Conservation (phyloP, 1,140 invertebrate species). For the Plodia interpunctella region DNA sequence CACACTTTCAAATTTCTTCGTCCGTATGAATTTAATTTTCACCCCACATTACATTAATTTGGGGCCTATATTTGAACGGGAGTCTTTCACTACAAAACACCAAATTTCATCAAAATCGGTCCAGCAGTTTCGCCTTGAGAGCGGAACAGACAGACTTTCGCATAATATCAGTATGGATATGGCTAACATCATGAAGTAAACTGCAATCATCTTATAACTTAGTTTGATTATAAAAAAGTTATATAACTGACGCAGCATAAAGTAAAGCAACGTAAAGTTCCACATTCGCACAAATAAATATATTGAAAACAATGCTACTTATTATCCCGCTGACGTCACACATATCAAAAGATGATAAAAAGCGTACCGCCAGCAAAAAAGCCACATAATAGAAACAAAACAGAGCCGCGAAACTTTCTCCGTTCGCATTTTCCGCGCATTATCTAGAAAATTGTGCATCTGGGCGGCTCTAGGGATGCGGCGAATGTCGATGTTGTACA, state of each 20-base stretch:
- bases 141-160: too few relatives aligned
- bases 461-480: constrained; percentile 24
- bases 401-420: constrained; percentile 51
- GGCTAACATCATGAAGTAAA: too few relatives aligned
- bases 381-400: constrained; percentile 66
- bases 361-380: constrained; percentile 44
- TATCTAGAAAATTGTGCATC: constrained; percentile 52
- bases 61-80: too few relatives aligned
- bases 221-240: too few relatives aligned
- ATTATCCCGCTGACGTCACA: constrained; percentile 17
- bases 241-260: not conserved
- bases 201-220: too few relatives aligned
- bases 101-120: too few relatives aligned
- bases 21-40: too few relatives aligned
- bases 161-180: too few relatives aligned
- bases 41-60: too few relatives aligned
- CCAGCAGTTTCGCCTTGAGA: too few relatives aligned
- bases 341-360: constrained; percentile 28
- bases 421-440: constrained; percentile 59
- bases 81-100: too few relatives aligned
- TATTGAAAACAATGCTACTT: constrained; percentile 38
- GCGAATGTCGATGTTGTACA: not conserved
- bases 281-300: constrained; percentile 23
- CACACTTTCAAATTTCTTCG: too few relatives aligned
- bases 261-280: not conserved